Conservation (phyloP, 64 coral and sea anemone species). For the Trachythela sp. region DNA sequence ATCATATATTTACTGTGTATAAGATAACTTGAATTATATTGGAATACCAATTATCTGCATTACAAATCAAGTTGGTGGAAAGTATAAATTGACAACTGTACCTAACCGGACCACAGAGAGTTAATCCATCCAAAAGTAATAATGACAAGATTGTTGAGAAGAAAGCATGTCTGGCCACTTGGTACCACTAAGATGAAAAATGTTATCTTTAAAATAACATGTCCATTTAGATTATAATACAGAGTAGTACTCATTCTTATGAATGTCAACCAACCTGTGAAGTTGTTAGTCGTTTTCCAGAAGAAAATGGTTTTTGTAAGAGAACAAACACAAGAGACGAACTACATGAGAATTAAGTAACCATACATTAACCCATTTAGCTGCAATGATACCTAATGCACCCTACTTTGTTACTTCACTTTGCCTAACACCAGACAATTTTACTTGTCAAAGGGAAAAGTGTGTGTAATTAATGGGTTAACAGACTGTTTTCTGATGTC, state of each 20-base stretch:
- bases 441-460: too few species aligned
- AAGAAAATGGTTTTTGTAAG: constrained; percentile 94
- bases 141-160: constrained; percentile 76
- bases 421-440: too few species aligned
- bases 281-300: constrained; percentile 76
- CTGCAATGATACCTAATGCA: too few species aligned
- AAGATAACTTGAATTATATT: not conserved
- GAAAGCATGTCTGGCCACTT: constrained; percentile 71
- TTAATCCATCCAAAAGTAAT: constrained; percentile 79
- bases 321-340: constrained; percentile 79
- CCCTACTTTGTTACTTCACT: too few species aligned
- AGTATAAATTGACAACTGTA: not conserved
- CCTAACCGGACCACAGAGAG: constrained; percentile 86
- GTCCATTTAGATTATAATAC: not conserved
- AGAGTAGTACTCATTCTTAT: constrained; percentile 14
- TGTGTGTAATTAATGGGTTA: too few species aligned
- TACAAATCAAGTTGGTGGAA: not conserved
- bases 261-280: constrained; percentile 51
- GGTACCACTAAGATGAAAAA: constrained; percentile 76
- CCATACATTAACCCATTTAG: not conserved
- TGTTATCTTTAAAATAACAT: not conserved
- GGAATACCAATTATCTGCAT: not conserved
- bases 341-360: constrained; percentile 41
- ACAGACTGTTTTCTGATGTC: too few species aligned
- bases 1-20: not conserved